Evolutionary conservation across 2,113 vertebrate species (phyloP).

Genomic region (Mungos mungo): DNA sequence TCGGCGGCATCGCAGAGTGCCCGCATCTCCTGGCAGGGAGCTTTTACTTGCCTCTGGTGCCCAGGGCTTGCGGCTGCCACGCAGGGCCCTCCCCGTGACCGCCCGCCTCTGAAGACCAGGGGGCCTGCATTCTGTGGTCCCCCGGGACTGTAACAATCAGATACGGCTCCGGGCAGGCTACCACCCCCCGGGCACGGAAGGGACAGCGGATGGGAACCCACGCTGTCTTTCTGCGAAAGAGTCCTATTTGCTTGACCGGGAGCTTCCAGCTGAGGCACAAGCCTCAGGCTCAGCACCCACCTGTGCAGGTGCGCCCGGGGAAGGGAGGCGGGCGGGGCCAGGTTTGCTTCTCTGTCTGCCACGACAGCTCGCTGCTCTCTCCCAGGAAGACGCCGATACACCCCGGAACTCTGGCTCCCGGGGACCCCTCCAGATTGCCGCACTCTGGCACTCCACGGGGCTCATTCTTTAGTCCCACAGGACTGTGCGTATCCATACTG

Average conservation of each 20-base stretch:
- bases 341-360: neutral
- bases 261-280: too few species aligned
- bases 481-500: too few species aligned
- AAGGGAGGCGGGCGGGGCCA: neutral
- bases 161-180: neutral
- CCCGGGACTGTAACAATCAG: neutral
- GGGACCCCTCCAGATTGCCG: too few species aligned
- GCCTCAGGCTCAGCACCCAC: neutral
- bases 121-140: neutral
- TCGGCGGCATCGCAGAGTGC: neutral
- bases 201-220: too few species aligned
- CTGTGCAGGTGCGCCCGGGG: neutral
- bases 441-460: too few species aligned
- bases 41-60: neutral
- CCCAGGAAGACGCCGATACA: neutral
- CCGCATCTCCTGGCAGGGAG: neutral
- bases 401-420: too few species aligned
- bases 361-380: neutral
- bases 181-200: neutral
- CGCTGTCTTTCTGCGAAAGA: too few species aligned
- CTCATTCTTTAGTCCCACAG: too few species aligned
- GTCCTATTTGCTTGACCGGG: too few species aligned
- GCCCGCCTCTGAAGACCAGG: neutral
- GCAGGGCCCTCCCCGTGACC: neutral
- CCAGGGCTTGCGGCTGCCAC: neutral